These are phyloP conservation scores for Drosophila sulfurigaster DNA, from an alignment of 1,140 invertebrate species.

Conservation along the genomic window DNA sequence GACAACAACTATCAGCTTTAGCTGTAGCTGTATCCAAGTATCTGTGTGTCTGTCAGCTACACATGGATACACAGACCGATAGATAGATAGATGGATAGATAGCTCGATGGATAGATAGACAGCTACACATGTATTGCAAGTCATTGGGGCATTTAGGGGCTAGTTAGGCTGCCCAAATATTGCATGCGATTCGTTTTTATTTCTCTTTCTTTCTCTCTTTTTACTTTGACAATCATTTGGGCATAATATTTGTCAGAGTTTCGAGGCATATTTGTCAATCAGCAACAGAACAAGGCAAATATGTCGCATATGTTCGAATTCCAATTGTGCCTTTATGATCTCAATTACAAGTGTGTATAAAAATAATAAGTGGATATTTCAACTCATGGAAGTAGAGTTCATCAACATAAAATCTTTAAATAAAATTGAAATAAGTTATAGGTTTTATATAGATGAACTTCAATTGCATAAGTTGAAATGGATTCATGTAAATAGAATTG, in stretches of 20 bases:
- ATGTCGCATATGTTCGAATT: not conserved
- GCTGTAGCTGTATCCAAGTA: slow-evolving; percentile 16
- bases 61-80: not conserved
- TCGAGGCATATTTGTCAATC: slow-evolving; percentile 59
- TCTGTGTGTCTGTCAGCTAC: slow-evolving; percentile 43
- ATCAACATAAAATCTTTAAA: too few species aligned
- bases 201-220: too few species aligned
- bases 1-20: not conserved
- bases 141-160: slow-evolving; percentile 50
- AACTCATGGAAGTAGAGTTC: too few species aligned
- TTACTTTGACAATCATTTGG: slow-evolving; percentile 59
- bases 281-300: slow-evolving; percentile 23
- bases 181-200: slow-evolving; percentile 41
- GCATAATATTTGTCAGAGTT: slow-evolving; percentile 44
- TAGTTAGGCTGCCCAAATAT: slow-evolving; percentile 37
- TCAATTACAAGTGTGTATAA: too few species aligned
- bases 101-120: slow-evolving; percentile 3
- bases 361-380: too few species aligned
- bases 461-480: too few species aligned
- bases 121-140: slow-evolving; percentile 41
- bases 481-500: too few species aligned
- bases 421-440: too few species aligned
- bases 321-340: too few species aligned
- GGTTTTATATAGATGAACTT: too few species aligned
- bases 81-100: not conserved